These are phyloP conservation scores for Bettongia penicillata DNA, from an alignment of 2,113 vertebrate species.

Conservation along the genomic window DNA sequence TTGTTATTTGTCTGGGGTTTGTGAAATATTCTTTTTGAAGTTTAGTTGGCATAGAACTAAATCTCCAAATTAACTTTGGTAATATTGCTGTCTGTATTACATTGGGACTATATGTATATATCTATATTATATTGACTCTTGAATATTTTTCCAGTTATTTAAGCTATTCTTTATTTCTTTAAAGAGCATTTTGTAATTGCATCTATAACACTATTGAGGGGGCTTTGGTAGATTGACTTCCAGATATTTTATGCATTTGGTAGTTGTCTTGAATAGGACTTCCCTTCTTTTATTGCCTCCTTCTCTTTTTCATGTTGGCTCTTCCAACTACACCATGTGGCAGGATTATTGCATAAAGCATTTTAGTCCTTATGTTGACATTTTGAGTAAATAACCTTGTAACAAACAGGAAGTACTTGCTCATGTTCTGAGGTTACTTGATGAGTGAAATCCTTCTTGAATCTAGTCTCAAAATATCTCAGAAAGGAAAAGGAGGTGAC, in stretches of 20 bases:
- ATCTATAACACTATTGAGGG: not conserved
- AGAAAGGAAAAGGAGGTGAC: not conserved
- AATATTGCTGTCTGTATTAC: not conserved
- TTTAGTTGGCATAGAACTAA: not conserved
- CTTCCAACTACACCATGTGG: not conserved
- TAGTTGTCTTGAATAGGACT: not conserved
- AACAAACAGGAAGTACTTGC: slow-evolving; percentile 27
- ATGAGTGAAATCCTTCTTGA: not conserved
- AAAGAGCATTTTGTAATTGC: not conserved
- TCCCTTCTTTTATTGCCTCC: not conserved
- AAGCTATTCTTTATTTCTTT: not conserved
- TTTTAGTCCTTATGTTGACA: not conserved
- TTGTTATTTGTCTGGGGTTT: not conserved
- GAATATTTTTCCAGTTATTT: not conserved
- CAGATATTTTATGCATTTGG: not conserved
- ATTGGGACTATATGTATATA: not conserved
- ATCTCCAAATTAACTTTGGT: not conserved
- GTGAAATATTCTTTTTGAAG: not conserved
- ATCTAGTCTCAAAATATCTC: not conserved
- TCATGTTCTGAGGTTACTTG: not conserved
- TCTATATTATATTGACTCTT: not conserved
- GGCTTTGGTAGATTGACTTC: not conserved
- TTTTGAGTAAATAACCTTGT: not conserved
- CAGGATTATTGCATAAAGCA: not conserved
- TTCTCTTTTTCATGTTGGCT: not conserved